Conservation (phyloP, 1,140 invertebrate species). For the Brachionus calyciflorus region DNA sequence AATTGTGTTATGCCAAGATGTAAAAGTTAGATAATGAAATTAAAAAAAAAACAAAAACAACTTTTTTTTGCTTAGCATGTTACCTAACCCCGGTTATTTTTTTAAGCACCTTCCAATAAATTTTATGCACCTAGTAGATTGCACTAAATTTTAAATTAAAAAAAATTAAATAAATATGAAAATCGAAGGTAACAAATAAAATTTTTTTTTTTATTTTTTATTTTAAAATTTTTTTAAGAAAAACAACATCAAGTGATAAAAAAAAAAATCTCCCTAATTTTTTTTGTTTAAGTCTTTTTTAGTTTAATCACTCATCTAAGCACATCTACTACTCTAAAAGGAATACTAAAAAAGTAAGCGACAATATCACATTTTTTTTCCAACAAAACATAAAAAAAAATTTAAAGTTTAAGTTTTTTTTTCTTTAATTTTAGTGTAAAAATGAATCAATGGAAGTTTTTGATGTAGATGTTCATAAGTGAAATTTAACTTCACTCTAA, state of each 20-base stretch:
- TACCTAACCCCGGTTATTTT: constrained; percentile 16
- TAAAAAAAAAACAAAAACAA: too few relatives aligned
- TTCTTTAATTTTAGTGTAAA: not conserved
- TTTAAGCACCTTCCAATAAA: constrained; percentile 27
- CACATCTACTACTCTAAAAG: not conserved
- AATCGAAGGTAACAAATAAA: not conserved
- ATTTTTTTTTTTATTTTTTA: not conserved
- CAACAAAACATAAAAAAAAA: not conserved
- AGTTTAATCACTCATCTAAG: too few relatives aligned
- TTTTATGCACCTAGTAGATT: constrained; percentile 23
- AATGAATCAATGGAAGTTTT: too few relatives aligned
- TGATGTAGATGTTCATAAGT: too few relatives aligned
- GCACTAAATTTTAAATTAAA: not conserved
- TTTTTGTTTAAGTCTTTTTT: not conserved
- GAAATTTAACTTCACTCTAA: too few relatives aligned
- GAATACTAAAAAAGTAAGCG: constrained; percentile 40
- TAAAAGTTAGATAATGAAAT: not conserved
- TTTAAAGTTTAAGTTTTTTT: not conserved
- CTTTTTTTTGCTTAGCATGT: not conserved
- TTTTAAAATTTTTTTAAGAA: not conserved
- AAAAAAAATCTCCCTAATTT: too few relatives aligned
- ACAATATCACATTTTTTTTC: not conserved
- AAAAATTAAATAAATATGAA: constrained; percentile 9
- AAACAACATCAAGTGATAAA: not conserved
- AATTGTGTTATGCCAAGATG: constrained; percentile 45